These are phyloP conservation scores for Galbula dea DNA, from an alignment of 2,113 vertebrate species.

Conservation along the genomic window DNA sequence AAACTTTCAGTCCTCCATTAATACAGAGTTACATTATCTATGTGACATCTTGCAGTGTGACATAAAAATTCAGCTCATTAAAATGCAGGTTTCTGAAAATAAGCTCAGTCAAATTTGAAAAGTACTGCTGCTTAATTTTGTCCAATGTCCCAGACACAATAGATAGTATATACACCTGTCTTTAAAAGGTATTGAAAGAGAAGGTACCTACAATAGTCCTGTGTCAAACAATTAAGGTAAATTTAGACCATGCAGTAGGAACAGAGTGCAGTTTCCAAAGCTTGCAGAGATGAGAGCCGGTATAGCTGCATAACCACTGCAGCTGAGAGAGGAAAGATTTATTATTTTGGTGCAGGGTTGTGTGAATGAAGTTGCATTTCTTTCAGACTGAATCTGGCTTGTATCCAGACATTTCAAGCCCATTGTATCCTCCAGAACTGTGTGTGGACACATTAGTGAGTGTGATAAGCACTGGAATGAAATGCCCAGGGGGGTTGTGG, in stretches of 20 bases:
- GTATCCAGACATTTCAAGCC: neutral
- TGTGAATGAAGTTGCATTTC: neutral
- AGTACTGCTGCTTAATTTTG: neutral
- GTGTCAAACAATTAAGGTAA: neutral
- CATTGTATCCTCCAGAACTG: neutral
- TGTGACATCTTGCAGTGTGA: neutral
- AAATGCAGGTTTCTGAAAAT: neutral
- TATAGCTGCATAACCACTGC: neutral
- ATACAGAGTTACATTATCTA: neutral
- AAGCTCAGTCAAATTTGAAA: neutral
- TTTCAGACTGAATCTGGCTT: neutral
- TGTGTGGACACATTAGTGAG: neutral
- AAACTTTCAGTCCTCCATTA: neutral
- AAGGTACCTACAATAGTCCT: neutral
- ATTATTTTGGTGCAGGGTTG: neutral
- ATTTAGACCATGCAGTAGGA: neutral
- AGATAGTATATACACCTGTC: neutral
- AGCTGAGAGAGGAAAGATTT: neutral
- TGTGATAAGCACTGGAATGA: too few relatives aligned
- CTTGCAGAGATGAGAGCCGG: neutral
- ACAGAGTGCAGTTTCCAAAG: neutral
- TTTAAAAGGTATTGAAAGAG: neutral
- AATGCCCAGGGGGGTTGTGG: too few relatives aligned
- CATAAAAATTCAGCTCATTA: neutral
- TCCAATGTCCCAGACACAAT: neutral